Conservation (phyloP, 2,888 invertebrate species). For the Ichneumoninae sp. region DNA sequence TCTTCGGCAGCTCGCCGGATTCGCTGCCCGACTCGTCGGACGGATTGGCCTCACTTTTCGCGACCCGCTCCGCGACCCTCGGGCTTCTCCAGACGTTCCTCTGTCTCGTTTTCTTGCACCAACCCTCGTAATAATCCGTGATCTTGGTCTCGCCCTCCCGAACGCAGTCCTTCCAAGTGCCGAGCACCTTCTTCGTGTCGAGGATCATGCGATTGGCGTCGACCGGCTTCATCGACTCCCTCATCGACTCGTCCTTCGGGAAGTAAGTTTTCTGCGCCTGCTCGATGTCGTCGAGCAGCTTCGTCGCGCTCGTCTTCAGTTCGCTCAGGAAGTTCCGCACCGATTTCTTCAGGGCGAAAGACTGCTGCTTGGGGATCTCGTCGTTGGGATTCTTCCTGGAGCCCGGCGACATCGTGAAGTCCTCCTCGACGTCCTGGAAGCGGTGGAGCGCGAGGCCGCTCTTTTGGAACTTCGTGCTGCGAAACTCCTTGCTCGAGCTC, state of each 20-base stretch:
- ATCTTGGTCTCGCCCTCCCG: slow-evolving; percentile 67
- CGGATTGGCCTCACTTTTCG: slow-evolving; percentile 33
- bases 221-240: slow-evolving; percentile 42
- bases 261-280: slow-evolving; percentile 63
- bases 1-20: slow-evolving; percentile 13
- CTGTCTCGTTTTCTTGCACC: slow-evolving; percentile 67
- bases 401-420: slow-evolving; percentile 49
- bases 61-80: slow-evolving; percentile 5
- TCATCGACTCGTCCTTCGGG: slow-evolving; percentile 52
- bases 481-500: slow-evolving; percentile 76
- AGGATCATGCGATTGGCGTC: slow-evolving; percentile 66
- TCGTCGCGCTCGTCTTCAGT: slow-evolving; percentile 53
- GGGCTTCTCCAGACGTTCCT: slow-evolving; percentile 41
- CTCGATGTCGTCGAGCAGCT: slow-evolving; percentile 62
- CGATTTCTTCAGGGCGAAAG: slow-evolving; percentile 48
- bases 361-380: slow-evolving; percentile 59
- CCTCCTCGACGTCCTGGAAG: slow-evolving; percentile 46
- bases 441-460: slow-evolving; percentile 50
- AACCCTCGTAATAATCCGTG: slow-evolving; percentile 66
- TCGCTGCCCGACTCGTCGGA: slow-evolving; percentile 39
- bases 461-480: slow-evolving; percentile 55
- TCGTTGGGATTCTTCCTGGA: slow-evolving; percentile 11
- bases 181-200: slow-evolving; percentile 65
- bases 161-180: slow-evolving; percentile 56
- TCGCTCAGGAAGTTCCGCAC: slow-evolving; percentile 50